Base-by-base conservation (phyloP, 2,888 invertebrate genomes). In the Petrophora chlorosata region DNA sequence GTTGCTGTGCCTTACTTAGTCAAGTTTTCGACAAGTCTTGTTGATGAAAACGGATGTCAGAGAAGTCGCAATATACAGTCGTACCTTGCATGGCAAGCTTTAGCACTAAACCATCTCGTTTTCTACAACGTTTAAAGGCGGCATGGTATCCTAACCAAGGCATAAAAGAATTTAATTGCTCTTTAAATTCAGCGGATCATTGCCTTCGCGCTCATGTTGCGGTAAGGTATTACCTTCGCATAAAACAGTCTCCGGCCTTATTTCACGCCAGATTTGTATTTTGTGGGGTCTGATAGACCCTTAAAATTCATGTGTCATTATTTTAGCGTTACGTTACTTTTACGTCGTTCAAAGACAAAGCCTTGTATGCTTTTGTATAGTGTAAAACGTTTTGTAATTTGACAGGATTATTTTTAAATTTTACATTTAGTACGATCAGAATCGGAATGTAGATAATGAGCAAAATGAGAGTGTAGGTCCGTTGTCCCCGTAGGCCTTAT, bases 151-250 rank as follows among this genome's bases (percentile, higher is more conserved):
- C 39, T 51, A 34, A 48, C 45, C 40, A 35, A 49, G 32, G 23
- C 44, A 36, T 54, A 52, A 47, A 53, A 54, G 35, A 48, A 36
- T 41, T 47, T 53, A 59, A 59, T 56, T 56, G 46, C 48, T 45
- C 44, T 46, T 53, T 43, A 56, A 55, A 56, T 56, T 49, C 46
- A 38, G 29, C 19, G 43, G 46, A 43, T 50, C 32, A 40, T 19
- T 39, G 47, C 39, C 23, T 48, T 54, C 48, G 32, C 28, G 12
- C 10, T 35, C 25, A 23, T 25, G 39, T 32, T 41, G 14, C 23
- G 23, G 25, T 15, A 38, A 25, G 9, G 19, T 32, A 36, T 41
- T 48, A 48, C 36, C 28, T 43, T 43, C 49, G 32, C 41, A 38
- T 49, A 49, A n/a, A 49, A 49, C 38, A 29, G 49, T 39, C 43